phyloP scores from a whole-genome alignment of 2,113 vertebrate genomes.

The Elachura formosa region DNA sequence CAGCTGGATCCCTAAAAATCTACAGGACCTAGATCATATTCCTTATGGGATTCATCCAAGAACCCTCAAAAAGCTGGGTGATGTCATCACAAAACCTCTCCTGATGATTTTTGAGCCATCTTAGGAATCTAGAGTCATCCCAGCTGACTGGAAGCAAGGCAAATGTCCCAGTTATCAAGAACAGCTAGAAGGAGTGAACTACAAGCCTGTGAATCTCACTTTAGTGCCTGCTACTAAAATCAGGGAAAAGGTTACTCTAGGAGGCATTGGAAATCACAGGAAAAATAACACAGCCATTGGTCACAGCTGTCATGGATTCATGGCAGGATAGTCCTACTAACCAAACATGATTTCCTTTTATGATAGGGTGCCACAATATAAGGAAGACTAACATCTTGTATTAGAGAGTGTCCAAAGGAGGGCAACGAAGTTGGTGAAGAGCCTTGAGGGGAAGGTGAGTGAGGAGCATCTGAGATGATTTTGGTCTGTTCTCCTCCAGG shows the following conservation, averaged over 20 bases:
- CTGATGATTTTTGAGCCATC: not conserved
- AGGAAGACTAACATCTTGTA: not conserved
- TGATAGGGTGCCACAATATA: not conserved
- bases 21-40: not conserved
- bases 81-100: not conserved
- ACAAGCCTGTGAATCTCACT: not conserved
- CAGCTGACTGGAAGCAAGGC: not conserved
- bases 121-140: accelerated
- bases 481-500: not conserved
- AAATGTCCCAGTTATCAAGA: accelerated
- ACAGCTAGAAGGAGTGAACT: not conserved
- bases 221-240: not conserved
- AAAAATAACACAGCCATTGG: not conserved
- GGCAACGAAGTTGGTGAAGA: not conserved
- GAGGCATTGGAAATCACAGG: not conserved
- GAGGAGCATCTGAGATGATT: not conserved
- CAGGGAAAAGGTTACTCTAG: not conserved
- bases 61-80: not conserved
- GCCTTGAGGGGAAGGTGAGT: accelerated
- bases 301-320: not conserved
- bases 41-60: not conserved
- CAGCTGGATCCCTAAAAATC: not conserved
- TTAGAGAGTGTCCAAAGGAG: not conserved
- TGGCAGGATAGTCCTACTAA: not conserved
- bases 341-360: not conserved